A percentile compares a stretch with the other conserved stretches of the same genome.
Evolutionary conservation across 1,140 invertebrate species (phyloP).

Genomic region (Saccostrea cuccullata): DNA sequence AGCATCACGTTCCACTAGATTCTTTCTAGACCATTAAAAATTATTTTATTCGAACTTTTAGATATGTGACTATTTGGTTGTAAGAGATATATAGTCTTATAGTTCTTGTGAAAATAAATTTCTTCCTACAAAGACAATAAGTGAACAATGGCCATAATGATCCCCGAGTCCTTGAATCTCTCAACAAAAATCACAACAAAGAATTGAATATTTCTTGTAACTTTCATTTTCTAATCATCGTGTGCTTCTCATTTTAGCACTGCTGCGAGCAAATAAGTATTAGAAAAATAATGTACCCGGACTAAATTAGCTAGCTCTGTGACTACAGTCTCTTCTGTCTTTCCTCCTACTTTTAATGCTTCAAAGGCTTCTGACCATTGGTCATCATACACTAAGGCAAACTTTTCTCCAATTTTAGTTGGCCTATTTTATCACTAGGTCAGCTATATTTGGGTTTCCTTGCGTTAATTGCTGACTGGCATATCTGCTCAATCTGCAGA

Average conservation of each 20-base stretch:
- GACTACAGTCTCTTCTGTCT: background rate
- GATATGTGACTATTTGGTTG: too few species aligned
- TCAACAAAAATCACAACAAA: too few species aligned
- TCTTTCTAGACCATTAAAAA: background rate
- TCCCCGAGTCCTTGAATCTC: too few species aligned
- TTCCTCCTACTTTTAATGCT: background rate
- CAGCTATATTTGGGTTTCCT: conserved; percentile 49
- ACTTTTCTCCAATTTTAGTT: conserved; percentile 47
- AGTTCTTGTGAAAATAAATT: background rate
- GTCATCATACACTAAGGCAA: conserved; percentile 45
- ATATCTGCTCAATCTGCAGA: conserved; percentile 48
- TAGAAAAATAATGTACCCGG: background rate
- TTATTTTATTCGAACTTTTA: background rate
- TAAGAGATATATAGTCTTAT: background rate
- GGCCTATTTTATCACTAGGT: conserved; percentile 25
- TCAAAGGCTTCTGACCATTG: conserved; percentile 54
- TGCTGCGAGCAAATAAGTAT: background rate
- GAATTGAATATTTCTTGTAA: too few species aligned
- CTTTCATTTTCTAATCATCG: too few species aligned
- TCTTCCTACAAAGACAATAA: background rate
- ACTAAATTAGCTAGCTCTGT: background rate
- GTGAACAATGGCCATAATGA: too few species aligned
- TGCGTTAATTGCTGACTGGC: conserved; percentile 45
- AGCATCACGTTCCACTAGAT: background rate
- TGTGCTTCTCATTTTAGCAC: too few species aligned